These are phyloP conservation scores for Oreochromis spilurus DNA, from an alignment of 2,113 vertebrate species.

Conservation along the genomic window DNA sequence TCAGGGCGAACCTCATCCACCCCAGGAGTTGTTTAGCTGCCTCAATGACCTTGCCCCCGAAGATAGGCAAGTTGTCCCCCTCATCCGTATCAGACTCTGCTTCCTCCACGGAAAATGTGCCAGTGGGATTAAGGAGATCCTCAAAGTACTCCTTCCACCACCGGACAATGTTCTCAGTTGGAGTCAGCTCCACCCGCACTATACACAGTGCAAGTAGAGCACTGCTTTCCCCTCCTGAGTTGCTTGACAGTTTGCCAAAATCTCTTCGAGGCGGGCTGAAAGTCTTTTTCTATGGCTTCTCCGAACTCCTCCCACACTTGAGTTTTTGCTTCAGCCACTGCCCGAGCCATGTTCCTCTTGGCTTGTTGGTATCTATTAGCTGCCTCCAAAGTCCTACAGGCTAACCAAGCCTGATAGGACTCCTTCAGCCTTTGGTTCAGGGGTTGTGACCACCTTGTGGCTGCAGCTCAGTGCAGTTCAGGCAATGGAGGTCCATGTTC, in stretches of 20 bases:
- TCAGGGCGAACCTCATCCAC: not conserved
- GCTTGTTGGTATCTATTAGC: not conserved
- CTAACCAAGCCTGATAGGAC: not conserved
- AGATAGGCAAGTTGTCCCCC: not conserved
- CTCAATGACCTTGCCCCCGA: not conserved
- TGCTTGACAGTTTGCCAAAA: too few species aligned
- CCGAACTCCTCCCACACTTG: not conserved
- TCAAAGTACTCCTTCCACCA: not conserved
- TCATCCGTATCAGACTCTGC: not conserved
- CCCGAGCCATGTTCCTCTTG: not conserved
- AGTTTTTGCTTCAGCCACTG: not conserved
- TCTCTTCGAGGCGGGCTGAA: too few species aligned
- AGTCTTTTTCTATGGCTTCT: too few species aligned
- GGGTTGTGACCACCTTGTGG: not conserved
- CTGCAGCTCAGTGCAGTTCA: not conserved
- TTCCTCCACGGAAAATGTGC: not conserved
- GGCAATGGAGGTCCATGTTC: not conserved
- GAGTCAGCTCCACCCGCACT: too few species aligned
- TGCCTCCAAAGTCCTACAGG: not conserved
- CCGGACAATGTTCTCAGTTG: not conserved
- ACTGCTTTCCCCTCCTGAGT: too few species aligned
- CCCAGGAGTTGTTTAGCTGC: not conserved
- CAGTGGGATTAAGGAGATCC: not conserved
- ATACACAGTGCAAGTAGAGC: too few species aligned
- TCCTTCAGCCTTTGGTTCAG: not conserved